phyloP scores from a whole-genome alignment of 2,888 invertebrate genomes.

The Nomada ruficornis region DNA sequence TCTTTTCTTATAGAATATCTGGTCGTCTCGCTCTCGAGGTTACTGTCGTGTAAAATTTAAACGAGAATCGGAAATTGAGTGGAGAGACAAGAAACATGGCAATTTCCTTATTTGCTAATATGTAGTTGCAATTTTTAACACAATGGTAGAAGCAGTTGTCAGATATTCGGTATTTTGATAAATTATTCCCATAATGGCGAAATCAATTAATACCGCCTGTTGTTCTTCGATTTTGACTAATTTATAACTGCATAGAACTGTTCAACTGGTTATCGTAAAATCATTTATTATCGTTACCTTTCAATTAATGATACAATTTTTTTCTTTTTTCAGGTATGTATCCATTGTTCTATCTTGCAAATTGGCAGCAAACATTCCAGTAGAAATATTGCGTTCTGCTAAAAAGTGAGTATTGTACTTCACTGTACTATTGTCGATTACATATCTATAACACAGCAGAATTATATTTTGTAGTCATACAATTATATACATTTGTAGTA shows the following conservation, averaged over 20 bases:
- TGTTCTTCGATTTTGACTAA: neutral
- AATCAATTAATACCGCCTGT: constrained; percentile 1
- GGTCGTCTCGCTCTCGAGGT: neutral
- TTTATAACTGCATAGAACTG: neutral
- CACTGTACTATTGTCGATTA: neutral
- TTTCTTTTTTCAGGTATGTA: constrained; percentile 56
- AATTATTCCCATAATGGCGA: constrained; percentile 2
- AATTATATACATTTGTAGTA: no score
- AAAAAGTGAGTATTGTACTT: constrained; percentile 9
- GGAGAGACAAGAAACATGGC: neutral
- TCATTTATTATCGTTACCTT: neutral
- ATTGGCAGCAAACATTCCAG: neutral
- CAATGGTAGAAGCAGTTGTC: neutral
- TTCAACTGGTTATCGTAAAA: constrained; percentile 8
- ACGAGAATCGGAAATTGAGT: neutral
- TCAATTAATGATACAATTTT: constrained; percentile 29
- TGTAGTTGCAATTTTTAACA: neutral
- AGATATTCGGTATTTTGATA: neutral
- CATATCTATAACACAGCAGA: neutral
- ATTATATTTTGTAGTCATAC: neutral
- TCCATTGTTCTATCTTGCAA: neutral
- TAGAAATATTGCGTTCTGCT: no score
- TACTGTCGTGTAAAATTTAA: neutral
- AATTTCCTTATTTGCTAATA: neutral
- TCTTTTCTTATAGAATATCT: neutral